Percentiles rank a stretch among this genome's conserved stretches.
These are phyloP conservation scores for Ethmia dodecea DNA, from an alignment of 2,888 invertebrate species.

Conservation along the genomic window DNA sequence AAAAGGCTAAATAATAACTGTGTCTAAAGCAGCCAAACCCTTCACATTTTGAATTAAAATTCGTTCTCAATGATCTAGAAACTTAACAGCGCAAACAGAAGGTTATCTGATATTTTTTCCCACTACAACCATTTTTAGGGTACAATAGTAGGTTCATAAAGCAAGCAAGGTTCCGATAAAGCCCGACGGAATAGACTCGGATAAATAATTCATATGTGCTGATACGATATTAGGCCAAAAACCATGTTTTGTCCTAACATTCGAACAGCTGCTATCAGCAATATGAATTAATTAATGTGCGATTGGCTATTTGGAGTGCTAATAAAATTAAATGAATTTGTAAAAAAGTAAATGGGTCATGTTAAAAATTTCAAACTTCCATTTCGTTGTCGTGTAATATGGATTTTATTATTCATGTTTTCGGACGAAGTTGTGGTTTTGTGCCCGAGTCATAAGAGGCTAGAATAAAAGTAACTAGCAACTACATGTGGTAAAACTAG, in stretches of 20 bases:
- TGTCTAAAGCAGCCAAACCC: too few relatives aligned
- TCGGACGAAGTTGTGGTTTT: too few relatives aligned
- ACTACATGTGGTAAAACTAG: too few relatives aligned
- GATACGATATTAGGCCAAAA: constrained; percentile 30
- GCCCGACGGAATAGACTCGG: constrained; percentile 22
- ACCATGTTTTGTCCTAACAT: constrained; percentile 32
- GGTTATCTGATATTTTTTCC: not conserved
- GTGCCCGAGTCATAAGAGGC: too few relatives aligned
- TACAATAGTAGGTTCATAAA: constrained; percentile 44
- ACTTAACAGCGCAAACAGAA: constrained; percentile 27
- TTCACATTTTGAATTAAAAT: constrained; percentile 36
- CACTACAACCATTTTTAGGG: constrained; percentile 51
- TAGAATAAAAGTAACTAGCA: too few relatives aligned
- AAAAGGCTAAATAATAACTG: too few relatives aligned
- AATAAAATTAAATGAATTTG: constrained; percentile 40
- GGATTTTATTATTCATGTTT: not conserved
- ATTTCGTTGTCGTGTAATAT: constrained; percentile 1
- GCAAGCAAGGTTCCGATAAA: constrained; percentile 33
- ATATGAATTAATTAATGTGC: constrained; percentile 35
- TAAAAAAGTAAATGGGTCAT: constrained; percentile 22
- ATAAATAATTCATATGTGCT: constrained; percentile 50
- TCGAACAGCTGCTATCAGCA: constrained; percentile 26
- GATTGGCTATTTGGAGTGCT: constrained; percentile 30
- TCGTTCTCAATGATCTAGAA: constrained; percentile 33
- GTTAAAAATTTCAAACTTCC: constrained; percentile 8